These are phyloP conservation scores for Syngnathus typhle DNA, from an alignment of 2,113 vertebrate species.

Conservation along the genomic window DNA sequence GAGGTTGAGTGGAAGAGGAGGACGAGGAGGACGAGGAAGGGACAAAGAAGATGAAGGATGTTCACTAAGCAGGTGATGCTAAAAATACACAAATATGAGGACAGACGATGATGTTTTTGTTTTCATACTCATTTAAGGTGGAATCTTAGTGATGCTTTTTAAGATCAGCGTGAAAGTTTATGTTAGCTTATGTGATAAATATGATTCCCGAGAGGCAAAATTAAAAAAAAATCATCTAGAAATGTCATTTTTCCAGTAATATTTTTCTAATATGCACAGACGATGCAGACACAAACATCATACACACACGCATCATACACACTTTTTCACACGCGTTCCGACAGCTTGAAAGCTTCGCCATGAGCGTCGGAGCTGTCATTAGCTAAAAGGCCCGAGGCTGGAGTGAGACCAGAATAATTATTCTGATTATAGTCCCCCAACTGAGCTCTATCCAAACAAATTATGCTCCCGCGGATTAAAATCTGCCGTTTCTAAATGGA, in stretches of 20 bases:
- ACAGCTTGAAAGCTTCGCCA: constrained; percentile 40
- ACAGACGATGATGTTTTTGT: not conserved
- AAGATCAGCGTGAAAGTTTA: no score
- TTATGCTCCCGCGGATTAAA: constrained; percentile 51
- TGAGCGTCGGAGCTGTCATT: constrained; percentile 43
- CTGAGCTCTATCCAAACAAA: constrained; percentile 54
- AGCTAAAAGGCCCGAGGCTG: constrained; percentile 59
- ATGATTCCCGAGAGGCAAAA: not conserved
- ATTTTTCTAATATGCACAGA: not conserved
- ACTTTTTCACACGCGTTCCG: constrained; percentile 8
- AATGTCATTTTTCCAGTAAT: not conserved
- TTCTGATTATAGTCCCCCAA: constrained; percentile 51
- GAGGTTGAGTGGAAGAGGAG: constrained; percentile 23
- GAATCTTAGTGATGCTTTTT: no score
- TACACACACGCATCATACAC: not conserved
- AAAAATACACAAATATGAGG: constrained; percentile 18
- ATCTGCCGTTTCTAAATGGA: constrained; percentile 43
- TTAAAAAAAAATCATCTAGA: not conserved
- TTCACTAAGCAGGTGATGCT: constrained; percentile 15
- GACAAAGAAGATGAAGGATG: constrained; percentile 25
- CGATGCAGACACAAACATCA: not conserved
- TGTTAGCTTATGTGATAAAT: not conserved
- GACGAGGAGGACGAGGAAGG: constrained; percentile 1
- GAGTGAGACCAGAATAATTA: constrained; percentile 55
- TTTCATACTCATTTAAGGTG: not conserved